Base-by-base conservation (phyloP, 2,113 vertebrate species). In the Helogale parvula region DNA sequence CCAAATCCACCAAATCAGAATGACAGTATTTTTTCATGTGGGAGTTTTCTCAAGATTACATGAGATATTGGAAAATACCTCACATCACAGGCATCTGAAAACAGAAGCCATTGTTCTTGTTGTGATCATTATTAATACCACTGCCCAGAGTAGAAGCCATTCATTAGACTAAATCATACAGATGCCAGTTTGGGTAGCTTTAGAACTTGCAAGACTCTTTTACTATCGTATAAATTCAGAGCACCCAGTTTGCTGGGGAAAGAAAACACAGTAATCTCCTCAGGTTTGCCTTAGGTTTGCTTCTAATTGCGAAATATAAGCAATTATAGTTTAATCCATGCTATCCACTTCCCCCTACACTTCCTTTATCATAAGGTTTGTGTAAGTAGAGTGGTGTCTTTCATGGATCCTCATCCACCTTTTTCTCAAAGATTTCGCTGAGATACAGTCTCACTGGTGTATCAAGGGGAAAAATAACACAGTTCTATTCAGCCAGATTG, bases 41-140 rank as follows among this genome's bases (percentile, higher is more conserved):
- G 57, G 38, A 41, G 6, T 90, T 27, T 60, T 90, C 81, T 90
- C 84, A 71, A 54, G 38, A 72, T 60, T n/a, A 90, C 92, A 33
- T 90, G 50, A 81, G 41, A 63, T 50, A 7, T 31, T 17, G n/a
- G 41, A 60, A 96, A 80, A 84, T 95, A 50, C 17, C 52, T 88
- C 31, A 57, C 35, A 13, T 50, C n/a, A 7, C 45, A 84, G 19
- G 10, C 41, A 45, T 54, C 87, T 76, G 76, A 79, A 65, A 93
- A 93, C 19, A 88, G 79, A 82, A 96, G 74, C 23, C 71, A 25
- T 41, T 90, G 35, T 95, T 88, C 19, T 79, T 90, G 7, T 93
- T 52, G 0, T 35, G 11, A 77, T 19, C 19, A n/a, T 68, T 66
- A 87, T 66, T 74, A 88, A 35, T 68, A 47, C 45, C 47, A 4